A percentile compares a stretch with the other conserved stretches of the same genome.
These are phyloP conservation scores for Cerceris rybyensis DNA, from an alignment of 2,888 invertebrate genomes.

Conservation along the genomic window DNA sequence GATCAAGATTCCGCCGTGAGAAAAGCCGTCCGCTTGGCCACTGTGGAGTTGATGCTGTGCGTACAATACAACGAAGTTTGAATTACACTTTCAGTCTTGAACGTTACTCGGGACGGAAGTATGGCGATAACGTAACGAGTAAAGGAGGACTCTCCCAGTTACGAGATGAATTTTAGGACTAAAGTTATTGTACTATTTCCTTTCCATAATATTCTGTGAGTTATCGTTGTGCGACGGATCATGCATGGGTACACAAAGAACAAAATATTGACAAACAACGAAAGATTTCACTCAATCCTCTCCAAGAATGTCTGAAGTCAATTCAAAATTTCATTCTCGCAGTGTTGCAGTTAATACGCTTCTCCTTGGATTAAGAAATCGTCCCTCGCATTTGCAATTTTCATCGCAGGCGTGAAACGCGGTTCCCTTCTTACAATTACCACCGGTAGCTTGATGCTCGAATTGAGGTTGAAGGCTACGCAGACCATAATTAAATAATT, in stretches of 20 bases:
- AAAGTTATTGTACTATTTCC: no score
- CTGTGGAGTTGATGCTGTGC: background rate
- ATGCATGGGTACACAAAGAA: no score
- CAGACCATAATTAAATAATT: conserved; percentile 43
- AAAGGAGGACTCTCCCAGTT: no score
- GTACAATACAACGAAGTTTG: background rate
- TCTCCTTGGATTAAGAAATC: conserved; percentile 10
- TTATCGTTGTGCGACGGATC: no score
- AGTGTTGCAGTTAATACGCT: background rate
- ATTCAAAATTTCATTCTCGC: background rate
- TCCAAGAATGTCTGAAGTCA: no score
- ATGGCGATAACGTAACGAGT: no score
- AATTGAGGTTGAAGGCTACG: conserved; percentile 15
- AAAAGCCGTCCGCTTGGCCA: conserved; percentile 13
- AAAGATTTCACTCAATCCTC: no score
- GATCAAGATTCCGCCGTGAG: conserved; percentile 46
- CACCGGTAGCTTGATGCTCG: conserved; percentile 4
- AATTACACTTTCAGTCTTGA: background rate
- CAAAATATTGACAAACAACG: no score
- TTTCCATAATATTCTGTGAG: no score
- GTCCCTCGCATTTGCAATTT: background rate
- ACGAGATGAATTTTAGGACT: no score
- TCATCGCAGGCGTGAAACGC: background rate
- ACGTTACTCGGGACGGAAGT: no score
- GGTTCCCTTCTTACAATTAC: conserved; percentile 14